Evolutionary conservation across 2,888 invertebrate genomes (phyloP).

Genomic region (Ormyrus labotus): DNA sequence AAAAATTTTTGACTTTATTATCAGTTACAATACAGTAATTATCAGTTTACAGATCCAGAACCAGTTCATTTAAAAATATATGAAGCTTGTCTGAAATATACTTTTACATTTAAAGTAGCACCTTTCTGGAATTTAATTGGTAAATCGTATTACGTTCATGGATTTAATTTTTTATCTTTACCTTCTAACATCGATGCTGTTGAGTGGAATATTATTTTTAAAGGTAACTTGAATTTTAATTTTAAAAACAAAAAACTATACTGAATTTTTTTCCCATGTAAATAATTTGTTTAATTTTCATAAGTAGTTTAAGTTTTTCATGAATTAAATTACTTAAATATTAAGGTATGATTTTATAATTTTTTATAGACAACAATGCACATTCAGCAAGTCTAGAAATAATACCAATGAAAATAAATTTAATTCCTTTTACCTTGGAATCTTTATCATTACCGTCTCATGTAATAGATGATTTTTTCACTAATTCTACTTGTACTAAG

Average conservation of each 20-base stretch:
- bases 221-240: constrained; percentile 54
- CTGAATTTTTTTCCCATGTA: neutral
- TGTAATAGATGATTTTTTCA: constrained; percentile 61
- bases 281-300: neutral
- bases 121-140: constrained; percentile 71
- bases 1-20: too few relatives aligned
- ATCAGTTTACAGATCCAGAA: constrained; percentile 61
- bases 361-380: constrained; percentile 56
- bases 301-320: neutral
- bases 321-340: neutral
- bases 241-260: neutral
- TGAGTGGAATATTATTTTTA: constrained; percentile 63
- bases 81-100: constrained; percentile 68
- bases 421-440: constrained; percentile 62
- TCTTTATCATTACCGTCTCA: constrained; percentile 57
- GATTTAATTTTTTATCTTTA: constrained; percentile 64
- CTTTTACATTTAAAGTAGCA: constrained; percentile 68
- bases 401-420: constrained; percentile 59
- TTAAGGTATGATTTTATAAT: constrained; percentile 1
- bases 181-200: constrained; percentile 62
- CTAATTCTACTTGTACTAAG: constrained; percentile 61
- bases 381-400: constrained; percentile 61
- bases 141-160: constrained; percentile 64
- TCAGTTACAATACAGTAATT: neutral
- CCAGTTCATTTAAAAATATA: constrained; percentile 66